Conservation (phyloP, 2,113 vertebrate genomes). For the Monarcha castaneiventris region DNA sequence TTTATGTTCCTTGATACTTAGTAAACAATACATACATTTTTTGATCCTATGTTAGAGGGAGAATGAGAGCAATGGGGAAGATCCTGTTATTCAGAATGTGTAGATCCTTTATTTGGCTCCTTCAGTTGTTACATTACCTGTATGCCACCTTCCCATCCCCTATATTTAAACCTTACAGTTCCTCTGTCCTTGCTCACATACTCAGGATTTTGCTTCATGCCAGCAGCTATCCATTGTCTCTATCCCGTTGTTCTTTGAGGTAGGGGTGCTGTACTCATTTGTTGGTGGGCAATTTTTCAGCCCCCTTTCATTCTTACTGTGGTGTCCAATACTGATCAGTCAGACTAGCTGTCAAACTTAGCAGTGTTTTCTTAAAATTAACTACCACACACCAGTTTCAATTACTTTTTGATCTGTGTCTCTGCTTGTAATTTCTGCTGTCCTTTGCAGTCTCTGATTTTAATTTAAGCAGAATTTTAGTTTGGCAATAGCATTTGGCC, state of each 20-base stretch:
- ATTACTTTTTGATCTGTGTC: not conserved
- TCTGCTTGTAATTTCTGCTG: not conserved
- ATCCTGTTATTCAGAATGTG: not conserved
- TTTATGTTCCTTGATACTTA: not conserved
- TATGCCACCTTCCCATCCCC: not conserved
- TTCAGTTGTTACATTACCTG: not conserved
- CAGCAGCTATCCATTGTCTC: not conserved
- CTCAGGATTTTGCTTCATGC: not conserved
- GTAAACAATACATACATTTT: not conserved
- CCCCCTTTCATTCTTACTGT: not conserved
- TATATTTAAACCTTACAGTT: not conserved
- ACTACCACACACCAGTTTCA: not conserved
- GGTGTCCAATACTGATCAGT: not conserved
- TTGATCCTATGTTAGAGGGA: not conserved
- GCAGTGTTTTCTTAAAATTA: not conserved
- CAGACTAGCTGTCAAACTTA: not conserved
- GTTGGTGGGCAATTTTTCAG: not conserved
- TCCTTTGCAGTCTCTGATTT: not conserved
- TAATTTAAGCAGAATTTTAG: not conserved
- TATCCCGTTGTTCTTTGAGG: not conserved
- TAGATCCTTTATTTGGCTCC: not conserved
- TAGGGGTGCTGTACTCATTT: not conserved
- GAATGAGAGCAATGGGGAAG: not conserved
- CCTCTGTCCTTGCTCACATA: not conserved
- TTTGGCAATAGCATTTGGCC: not conserved